phyloP scores from a whole-genome alignment of 2,888 invertebrate genomes.

The Globia sparganii region DNA sequence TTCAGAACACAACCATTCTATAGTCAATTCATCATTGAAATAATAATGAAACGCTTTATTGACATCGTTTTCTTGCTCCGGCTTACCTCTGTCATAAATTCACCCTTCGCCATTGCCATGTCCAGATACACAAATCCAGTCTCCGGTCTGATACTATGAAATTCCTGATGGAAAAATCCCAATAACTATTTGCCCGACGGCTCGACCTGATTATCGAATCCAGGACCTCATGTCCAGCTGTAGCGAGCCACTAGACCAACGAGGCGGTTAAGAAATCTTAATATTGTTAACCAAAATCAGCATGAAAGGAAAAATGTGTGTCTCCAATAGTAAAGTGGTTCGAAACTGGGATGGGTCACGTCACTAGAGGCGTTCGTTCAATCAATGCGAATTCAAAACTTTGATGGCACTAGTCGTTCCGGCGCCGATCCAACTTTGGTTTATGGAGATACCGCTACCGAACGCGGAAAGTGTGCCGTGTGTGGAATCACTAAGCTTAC shows the following conservation, averaged over 20 bases:
- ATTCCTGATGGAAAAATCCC: neutral
- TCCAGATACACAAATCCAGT: neutral
- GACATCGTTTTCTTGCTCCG: too few species aligned
- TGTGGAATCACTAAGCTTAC: constrained; percentile 37
- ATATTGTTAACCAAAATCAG: neutral
- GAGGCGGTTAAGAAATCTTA: neutral
- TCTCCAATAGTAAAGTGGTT: constrained; percentile 43
- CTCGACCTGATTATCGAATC: too few species aligned
- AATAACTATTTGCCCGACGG: neutral
- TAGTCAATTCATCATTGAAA: too few species aligned
- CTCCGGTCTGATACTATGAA: too few species aligned
- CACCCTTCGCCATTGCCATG: too few species aligned
- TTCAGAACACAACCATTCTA: too few species aligned
- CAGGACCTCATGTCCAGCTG: neutral
- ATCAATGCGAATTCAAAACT: constrained; percentile 76
- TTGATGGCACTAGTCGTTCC: constrained; percentile 71
- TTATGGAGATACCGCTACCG: constrained; percentile 70
- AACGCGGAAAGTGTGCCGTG: constrained; percentile 55
- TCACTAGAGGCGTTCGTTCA: constrained; percentile 67
- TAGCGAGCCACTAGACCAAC: neutral
- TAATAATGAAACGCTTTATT: too few species aligned
- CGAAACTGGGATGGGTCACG: constrained; percentile 60
- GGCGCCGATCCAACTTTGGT: constrained; percentile 69
- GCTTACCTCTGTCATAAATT: too few species aligned
- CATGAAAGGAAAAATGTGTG: constrained; percentile 40